Conservation (phyloP, 2,797 vertebrate genomes). For the Melanotaenia trifasciata region DNA sequence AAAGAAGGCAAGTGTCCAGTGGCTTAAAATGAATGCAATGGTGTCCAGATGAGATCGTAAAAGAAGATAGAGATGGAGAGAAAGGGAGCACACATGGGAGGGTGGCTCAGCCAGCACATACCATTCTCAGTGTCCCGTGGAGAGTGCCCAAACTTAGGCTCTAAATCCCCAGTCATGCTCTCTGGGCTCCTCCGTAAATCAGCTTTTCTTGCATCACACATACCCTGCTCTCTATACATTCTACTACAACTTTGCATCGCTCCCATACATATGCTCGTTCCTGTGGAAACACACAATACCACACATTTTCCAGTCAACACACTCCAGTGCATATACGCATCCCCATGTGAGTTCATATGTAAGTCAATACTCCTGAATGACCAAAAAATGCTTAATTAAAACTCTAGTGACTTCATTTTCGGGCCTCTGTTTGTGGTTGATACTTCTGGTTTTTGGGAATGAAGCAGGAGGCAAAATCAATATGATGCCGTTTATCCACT, state of each 20-base stretch:
- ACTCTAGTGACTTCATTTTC: neutral
- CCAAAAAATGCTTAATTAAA: neutral
- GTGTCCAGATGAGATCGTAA: conserved; percentile 52
- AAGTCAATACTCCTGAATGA: neutral
- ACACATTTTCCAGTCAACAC: neutral
- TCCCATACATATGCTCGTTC: neutral
- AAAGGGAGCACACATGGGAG: conserved; percentile 48
- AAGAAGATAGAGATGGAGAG: conserved; percentile 9
- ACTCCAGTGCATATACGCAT: neutral
- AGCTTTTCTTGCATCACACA: conserved; percentile 33
- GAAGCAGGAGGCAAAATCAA: neutral
- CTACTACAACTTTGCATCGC: conserved; percentile 13
- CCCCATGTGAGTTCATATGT: neutral
- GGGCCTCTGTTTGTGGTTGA: neutral
- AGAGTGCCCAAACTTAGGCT: conserved; percentile 61
- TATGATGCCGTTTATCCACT: too few species aligned
- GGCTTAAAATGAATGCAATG: neutral
- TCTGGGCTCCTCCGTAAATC: conserved; percentile 54
- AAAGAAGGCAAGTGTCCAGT: conserved; percentile 23
- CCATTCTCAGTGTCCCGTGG: conserved; percentile 71
- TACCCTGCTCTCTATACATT: conserved; percentile 29
- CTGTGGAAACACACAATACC: neutral
- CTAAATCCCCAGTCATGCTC: conserved; percentile 62
- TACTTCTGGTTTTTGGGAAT: neutral
- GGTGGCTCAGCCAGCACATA: conserved; percentile 69